Conservation (phyloP, 2,888 invertebrate species). For the Lepeophtheirus nordmannii region DNA sequence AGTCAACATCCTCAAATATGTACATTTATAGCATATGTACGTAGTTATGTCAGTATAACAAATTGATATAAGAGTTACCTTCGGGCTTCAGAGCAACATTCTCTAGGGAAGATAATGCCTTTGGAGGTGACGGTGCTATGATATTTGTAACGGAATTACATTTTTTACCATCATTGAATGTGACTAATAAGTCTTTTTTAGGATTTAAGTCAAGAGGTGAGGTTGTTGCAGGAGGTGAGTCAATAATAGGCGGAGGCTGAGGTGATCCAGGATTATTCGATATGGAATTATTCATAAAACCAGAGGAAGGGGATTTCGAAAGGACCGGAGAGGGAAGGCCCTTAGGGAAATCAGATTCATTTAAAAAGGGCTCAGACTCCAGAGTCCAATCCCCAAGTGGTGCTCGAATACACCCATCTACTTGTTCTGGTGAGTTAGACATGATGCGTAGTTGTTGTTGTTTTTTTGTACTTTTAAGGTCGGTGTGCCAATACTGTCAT, state of each 20-base stretch:
- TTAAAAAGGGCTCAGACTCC: not conserved
- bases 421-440: not conserved
- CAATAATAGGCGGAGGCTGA: not conserved
- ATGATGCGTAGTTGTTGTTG: too few species aligned
- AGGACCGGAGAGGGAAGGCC: not conserved
- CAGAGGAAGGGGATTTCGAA: not conserved
- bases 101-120: not conserved
- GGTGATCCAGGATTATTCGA: not conserved
- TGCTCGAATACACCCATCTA: not conserved
- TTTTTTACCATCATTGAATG: not conserved
- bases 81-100: too few species aligned
- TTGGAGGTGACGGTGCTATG: not conserved
- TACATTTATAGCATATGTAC: too few species aligned
- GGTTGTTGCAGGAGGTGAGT: not conserved
- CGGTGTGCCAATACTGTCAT: too few species aligned
- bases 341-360: not conserved
- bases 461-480: too few species aligned
- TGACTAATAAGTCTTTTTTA: not conserved
- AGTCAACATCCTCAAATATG: too few species aligned
- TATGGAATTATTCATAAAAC: not conserved
- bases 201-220: not conserved
- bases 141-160: not conserved
- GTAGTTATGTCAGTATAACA: too few species aligned
- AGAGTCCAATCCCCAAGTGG: not conserved
- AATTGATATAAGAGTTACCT: too few species aligned